Conservation (phyloP, 2,888 invertebrate genomes). For the Eupelmus urozonus region DNA sequence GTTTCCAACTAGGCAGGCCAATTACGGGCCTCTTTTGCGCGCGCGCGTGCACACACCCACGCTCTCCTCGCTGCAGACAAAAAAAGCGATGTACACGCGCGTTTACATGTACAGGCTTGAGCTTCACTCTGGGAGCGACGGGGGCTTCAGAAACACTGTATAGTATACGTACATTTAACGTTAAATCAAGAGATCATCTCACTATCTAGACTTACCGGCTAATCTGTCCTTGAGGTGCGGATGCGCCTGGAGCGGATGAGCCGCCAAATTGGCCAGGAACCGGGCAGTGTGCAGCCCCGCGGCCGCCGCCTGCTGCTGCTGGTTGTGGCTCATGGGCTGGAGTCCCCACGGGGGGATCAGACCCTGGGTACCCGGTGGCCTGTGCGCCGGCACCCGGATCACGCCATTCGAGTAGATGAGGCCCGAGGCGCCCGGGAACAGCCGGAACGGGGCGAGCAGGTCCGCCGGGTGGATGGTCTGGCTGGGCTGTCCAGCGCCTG, state of each 20-base stretch:
- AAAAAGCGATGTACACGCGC: not conserved
- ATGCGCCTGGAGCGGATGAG: constrained; percentile 74
- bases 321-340: constrained; percentile 72
- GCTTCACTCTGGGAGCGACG: too few relatives aligned
- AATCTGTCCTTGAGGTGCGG: constrained; percentile 75
- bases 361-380: constrained; percentile 81
- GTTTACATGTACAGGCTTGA: too few relatives aligned
- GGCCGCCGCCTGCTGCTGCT: constrained; percentile 72
- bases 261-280: constrained; percentile 74
- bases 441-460: constrained; percentile 66
- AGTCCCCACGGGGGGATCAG: constrained; percentile 69
- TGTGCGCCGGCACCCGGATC: constrained; percentile 89
- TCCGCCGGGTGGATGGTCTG: constrained; percentile 57
- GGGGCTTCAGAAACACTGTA: too few relatives aligned
- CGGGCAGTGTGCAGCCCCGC: constrained; percentile 74
- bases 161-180: too few relatives aligned
- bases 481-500: constrained; percentile 61
- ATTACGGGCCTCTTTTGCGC: constrained; percentile 21
- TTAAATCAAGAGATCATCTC: too few relatives aligned
- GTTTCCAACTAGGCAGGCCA: constrained; percentile 28
- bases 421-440: constrained; percentile 71
- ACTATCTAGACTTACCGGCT: constrained; percentile 67
- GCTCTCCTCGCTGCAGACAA: too few relatives aligned
- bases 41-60: not conserved
- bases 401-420: constrained; percentile 81